Base-by-base conservation (phyloP, 2,888 invertebrate species). In the Ormyrus thymus region DNA sequence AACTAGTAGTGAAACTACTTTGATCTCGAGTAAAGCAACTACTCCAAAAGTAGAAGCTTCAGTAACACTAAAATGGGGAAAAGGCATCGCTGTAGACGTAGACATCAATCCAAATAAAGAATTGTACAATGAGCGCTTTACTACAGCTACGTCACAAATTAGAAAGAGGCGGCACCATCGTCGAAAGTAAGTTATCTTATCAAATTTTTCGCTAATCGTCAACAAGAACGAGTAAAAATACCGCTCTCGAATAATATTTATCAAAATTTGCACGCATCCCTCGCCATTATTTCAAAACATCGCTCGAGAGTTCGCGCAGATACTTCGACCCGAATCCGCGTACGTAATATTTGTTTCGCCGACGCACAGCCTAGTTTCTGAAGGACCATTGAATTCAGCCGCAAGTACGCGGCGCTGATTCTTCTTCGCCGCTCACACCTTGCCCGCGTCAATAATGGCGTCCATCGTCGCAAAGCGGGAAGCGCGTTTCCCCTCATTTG, bases 121-220 rank as follows among this genome's bases (percentile, higher is more conserved):
- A 46, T 56, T 71, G 53, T 80, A 74, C 56, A 73, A 65, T 48
- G 70, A 78, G 76, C 71, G 68, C 81, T 73, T 78, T 56, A 71
- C 80, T 55, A 80, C 78, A 46, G 58, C 76, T 81, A 73, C 58
- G 62, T 70, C 83, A 79, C 79, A 85, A 83, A 71, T 83, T 72
- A 85, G 88, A 51, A 86, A 83, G 74, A 85, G 88, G 58, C 86
- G 88, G 61, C 88, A 89, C 81, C 87, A 87, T 82, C 86, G 87
- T n/a, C 82, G 83, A 80, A 86, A 84, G 86, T 86, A 82, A 45
- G 78, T 62, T 29, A n/a, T 15, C 6, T 1, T 48, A 9, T 7
- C 48, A 13, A 48, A 48, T 64, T 43, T 48, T 29, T 29, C 3
- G 7, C 7, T 64, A 64, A 64, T n/a, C 48, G n/a, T 43, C 8